Base-by-base conservation (phyloP, 2,888 invertebrate species). In the Pilophorus perplexus region DNA sequence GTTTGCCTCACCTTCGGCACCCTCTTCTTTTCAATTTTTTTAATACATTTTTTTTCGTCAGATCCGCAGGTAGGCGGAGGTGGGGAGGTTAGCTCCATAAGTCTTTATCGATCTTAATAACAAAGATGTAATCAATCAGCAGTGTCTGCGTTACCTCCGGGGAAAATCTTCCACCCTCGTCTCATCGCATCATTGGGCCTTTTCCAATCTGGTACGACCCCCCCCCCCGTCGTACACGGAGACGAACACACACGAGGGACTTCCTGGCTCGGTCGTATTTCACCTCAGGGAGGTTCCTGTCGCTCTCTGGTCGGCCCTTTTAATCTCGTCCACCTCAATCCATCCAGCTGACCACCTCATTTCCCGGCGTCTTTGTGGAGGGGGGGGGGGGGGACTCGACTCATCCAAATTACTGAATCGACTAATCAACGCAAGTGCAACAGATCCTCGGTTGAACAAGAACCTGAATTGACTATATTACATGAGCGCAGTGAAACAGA, bases 31-130 rank as follows among this genome's bases (percentile, higher is more conserved):
- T 33, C 33, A 6, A 33, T 38, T 55, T 55, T 55, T 55, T 55
- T 55, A 55, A 55, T 55, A 37, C 55, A 2, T 8, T 52, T 46
- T 46, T 50, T 50, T 28, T 16, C 8, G 52, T 52, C 28, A 25
- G 28, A 52, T 27, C 52, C 52, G 25, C 8, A 6, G 52, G 27
- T 14, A 3, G 3, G 62, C 22, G 20, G 20, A 20, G 62, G 16
- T 20, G n/a, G 27, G 44, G 44, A n/a, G 27, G 46, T 14, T 46
- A 62, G 48, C 46, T 46, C 62, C 64, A 65, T 65, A 65, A 65
- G 64, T 65, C 64, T 65, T 65, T 65, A 65, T 65, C 64, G 64
- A 65, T 65, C 64, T 65, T 54, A 65, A 65, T 65, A 65, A 65
- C 54, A 65, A 54, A 65, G 54, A 54, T 33, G 64, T 65, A 65